Percentiles rank a stretch among this genome's conserved stretches.
Evolutionary conservation across 2,797 vertebrate genomes (phyloP).

Genomic region (Parotocinclus haroldoi): DNA sequence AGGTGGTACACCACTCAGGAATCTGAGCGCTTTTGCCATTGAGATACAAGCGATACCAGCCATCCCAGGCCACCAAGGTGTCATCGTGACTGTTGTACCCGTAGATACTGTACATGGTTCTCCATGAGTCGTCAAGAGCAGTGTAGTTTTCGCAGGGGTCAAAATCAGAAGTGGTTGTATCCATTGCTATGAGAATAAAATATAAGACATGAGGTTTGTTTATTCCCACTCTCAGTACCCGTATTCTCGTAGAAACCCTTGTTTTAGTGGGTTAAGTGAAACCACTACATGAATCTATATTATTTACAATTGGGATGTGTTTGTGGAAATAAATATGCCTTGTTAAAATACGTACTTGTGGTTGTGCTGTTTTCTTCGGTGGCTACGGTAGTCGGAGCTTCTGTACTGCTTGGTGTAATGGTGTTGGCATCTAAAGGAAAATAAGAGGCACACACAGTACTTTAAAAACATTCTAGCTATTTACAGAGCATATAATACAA

Average conservation of each 20-base stretch:
- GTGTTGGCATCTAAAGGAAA: neutral
- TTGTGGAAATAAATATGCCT: too few relatives aligned
- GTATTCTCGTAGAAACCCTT: too few relatives aligned
- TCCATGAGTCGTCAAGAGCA: neutral
- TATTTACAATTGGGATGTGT: too few relatives aligned
- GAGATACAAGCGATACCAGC: neutral
- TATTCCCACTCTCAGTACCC: too few relatives aligned
- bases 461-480: neutral
- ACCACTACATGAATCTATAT: too few relatives aligned
- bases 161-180: neutral
- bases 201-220: too few relatives aligned
- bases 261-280: too few relatives aligned
- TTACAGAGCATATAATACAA: neutral
- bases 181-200: too few relatives aligned
- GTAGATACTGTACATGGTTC: neutral
- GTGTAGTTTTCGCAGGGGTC: neutral
- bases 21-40: neutral
- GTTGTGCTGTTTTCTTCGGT: too few relatives aligned
- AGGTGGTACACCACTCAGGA: neutral
- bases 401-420: neutral
- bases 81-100: neutral
- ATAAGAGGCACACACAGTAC: neutral
- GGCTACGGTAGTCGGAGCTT: neutral
- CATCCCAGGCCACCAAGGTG: neutral
- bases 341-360: too few relatives aligned